phyloP scores from a whole-genome alignment of 2,888 invertebrate species.

The Creontiades dilutus region DNA sequence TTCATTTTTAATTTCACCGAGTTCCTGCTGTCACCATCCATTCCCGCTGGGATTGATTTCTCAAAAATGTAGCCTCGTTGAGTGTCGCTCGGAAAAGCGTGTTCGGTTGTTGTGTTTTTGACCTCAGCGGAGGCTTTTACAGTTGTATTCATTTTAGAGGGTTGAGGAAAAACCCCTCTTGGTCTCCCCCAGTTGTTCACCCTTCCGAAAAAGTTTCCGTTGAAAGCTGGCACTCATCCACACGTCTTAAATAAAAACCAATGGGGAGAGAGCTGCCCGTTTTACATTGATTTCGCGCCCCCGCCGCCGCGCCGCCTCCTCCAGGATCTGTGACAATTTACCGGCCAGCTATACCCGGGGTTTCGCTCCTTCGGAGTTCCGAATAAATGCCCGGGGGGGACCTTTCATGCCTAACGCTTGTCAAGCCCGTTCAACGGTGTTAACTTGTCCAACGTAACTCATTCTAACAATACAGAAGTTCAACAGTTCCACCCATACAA shows the following conservation, averaged over 20 bases:
- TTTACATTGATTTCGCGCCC: conserved; percentile 45
- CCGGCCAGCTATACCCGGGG: neutral
- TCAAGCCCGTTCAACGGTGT: no score
- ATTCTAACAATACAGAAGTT: no score
- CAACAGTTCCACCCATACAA: no score
- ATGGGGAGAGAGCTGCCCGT: conserved; percentile 49
- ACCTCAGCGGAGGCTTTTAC: neutral
- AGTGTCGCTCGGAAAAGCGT: no score
- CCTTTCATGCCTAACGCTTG: no score
- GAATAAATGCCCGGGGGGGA: no score
- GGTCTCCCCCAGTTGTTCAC: neutral
- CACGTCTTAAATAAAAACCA: conserved; percentile 57
- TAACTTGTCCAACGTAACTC: no score
- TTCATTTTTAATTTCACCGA: no score
- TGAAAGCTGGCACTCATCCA: conserved; percentile 62
- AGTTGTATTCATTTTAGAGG: conserved; percentile 18
- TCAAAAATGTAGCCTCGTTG: no score
- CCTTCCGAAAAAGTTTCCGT: conserved; percentile 53
- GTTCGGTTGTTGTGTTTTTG: no score
- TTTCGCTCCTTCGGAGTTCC: neutral
- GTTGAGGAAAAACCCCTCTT: neutral
- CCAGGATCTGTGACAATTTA: neutral
- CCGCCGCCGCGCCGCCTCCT: neutral
- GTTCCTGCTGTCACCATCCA: no score
- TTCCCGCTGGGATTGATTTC: no score